Evolutionary conservation across 2,113 vertebrate species (phyloP).

Genomic region (Colaptes auratus): DNA sequence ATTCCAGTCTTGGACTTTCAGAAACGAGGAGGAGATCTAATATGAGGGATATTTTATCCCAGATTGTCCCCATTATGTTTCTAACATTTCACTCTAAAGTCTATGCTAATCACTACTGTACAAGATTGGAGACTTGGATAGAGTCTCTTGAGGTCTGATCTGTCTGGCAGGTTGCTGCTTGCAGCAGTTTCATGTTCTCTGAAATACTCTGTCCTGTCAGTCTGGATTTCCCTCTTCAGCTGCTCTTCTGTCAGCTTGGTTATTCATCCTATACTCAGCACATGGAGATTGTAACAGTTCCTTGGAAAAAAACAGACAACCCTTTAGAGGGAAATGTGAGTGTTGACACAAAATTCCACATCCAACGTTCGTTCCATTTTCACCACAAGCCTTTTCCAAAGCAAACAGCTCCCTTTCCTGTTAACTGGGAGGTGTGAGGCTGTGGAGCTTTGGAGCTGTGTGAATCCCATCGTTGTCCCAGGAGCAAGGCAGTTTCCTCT

Average conservation of each 20-base stretch:
- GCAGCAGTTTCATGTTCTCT: not conserved
- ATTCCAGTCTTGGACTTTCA: not conserved
- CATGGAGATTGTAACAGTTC: not conserved
- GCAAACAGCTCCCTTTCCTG: slow-evolving; percentile 78
- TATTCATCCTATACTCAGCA: not conserved
- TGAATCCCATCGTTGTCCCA: slow-evolving; percentile 77
- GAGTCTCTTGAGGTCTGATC: not conserved
- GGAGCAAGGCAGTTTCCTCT: slow-evolving; percentile 79
- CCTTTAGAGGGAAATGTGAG: not conserved
- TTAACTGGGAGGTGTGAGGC: slow-evolving; percentile 22
- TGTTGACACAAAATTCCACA: not conserved
- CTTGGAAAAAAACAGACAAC: not conserved
- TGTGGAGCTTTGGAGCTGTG: slow-evolving; percentile 67
- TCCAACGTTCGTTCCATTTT: slow-evolving; percentile 15
- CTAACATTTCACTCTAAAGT: not conserved
- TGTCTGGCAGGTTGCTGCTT: not conserved
- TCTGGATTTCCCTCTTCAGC: not conserved
- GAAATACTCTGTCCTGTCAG: not conserved
- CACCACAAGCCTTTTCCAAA: slow-evolving; percentile 69
- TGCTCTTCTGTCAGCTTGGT: not conserved
- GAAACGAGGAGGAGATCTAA: not conserved
- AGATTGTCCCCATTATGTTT: not conserved
- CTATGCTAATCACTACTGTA: not conserved
- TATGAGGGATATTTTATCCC: not conserved
- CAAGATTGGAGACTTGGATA: not conserved